Base-by-base conservation (phyloP, 2,113 vertebrate genomes). In the Solea solea region DNA sequence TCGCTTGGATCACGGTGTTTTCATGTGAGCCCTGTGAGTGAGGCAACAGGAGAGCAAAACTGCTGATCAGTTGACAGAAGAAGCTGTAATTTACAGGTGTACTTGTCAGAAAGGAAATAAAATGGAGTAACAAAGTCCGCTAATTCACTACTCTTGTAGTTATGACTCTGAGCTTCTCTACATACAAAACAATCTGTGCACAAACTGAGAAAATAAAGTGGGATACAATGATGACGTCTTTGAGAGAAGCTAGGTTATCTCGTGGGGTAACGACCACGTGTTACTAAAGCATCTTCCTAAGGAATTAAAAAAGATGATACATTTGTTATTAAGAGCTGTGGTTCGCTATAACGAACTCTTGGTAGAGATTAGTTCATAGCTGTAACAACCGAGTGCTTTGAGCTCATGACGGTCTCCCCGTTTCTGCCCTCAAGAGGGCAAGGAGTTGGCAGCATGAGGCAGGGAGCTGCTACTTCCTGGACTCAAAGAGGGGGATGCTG, bases 401-500 rank as follows among this genome's bases (percentile, higher is more conserved):
- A 66, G 12, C 49, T 53, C 15, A 64, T 8, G 10, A 40, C 68
- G 51, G 48, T 15, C 52, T 61, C 62, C 58, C 53, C 60, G 48
- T 11, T 11, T 57, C 14, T 7, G 34, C 68, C 62, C 69, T 63
- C 76, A 70, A n/a, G 79, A 51, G 8, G 76, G 9, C 0, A 90
- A 92, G 34, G 89, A 88, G 0, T 94, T 94, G 28, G 86, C 90
- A 0, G 94, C 93, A 2, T 80, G 89, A 60, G 94, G 85, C 0
- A 93, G 92, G 11, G 94, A 93, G 92, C 83, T 94, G 87, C 88
- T 75, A 1, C 89, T 94, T 86, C 90, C 83, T 10, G 84, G 81
- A 12, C 70, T 76, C 10, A 93, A 84, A 88, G 91, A 88, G 65
- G 85, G 83, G 8, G 86, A 80, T n/a, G 86, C 94, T 70, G 93